Conservation (phyloP, 1,140 invertebrate species). For the Carposina sasakii region DNA sequence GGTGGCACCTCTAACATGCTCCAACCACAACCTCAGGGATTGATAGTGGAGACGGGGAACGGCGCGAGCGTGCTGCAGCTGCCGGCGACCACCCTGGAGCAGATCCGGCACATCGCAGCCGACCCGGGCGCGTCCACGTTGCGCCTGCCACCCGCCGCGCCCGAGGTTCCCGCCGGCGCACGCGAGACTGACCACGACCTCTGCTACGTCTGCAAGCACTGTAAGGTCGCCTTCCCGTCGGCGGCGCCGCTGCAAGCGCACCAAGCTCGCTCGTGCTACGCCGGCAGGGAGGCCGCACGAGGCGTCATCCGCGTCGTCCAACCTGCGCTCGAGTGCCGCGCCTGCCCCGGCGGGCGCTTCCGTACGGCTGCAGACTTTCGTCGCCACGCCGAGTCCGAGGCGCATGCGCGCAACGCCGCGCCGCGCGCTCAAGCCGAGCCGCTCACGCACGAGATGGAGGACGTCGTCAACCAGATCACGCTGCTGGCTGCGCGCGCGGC, state of each 20-base stretch:
- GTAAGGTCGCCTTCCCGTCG: slow-evolving; percentile 85
- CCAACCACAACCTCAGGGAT: slow-evolving; percentile 59
- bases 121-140: slow-evolving; percentile 79
- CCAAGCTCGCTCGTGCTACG: slow-evolving; percentile 79
- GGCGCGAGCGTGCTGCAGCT: slow-evolving; percentile 77
- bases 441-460: slow-evolving; percentile 86
- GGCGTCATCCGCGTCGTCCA: slow-evolving; percentile 79
- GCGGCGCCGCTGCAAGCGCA: slow-evolving; percentile 82
- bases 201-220: slow-evolving; percentile 89
- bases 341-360: slow-evolving; percentile 79
- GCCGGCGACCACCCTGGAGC: slow-evolving; percentile 76
- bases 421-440: slow-evolving; percentile 69
- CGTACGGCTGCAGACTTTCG: slow-evolving; percentile 76
- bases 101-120: slow-evolving; percentile 77
- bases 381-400: slow-evolving; percentile 77
- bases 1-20: slow-evolving; percentile 38
- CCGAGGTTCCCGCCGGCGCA: slow-evolving; percentile 53
- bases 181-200: slow-evolving; percentile 82
- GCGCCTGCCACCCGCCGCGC: slow-evolving; percentile 73
- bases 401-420: slow-evolving; percentile 64
- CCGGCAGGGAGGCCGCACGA: slow-evolving; percentile 76
- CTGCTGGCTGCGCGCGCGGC: slow-evolving; percentile 81
- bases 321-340: slow-evolving; percentile 80
- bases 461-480: slow-evolving; percentile 87
- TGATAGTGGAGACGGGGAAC: slow-evolving; percentile 71